phyloP scores from a whole-genome alignment of 2,888 invertebrate genomes.

The Dendrolimus pini region DNA sequence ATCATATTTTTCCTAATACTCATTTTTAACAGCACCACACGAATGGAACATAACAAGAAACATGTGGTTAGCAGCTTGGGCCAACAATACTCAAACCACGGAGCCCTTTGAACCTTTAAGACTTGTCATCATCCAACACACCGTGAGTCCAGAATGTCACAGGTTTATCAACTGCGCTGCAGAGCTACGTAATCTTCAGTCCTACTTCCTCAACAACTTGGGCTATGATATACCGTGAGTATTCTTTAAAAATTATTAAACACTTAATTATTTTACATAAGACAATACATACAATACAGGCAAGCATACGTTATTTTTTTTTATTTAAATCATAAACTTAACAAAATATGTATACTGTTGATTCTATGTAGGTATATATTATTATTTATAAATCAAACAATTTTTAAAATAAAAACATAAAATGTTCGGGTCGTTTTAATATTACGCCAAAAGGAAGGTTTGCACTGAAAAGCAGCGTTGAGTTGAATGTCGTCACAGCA shows the following conservation, averaged over 20 bases:
- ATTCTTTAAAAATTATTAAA: neutral
- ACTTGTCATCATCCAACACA: constrained; percentile 53
- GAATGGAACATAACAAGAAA: constrained; percentile 54
- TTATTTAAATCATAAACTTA: too few species aligned
- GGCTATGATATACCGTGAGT: neutral
- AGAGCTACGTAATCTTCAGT: constrained; percentile 42
- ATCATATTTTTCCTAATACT: neutral
- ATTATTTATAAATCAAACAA: too few species aligned
- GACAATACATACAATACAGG: too few species aligned
- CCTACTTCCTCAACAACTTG: constrained; percentile 20
- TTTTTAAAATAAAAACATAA: too few species aligned
- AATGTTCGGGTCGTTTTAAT: too few species aligned
- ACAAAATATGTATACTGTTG: too few species aligned
- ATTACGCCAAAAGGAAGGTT: too few species aligned
- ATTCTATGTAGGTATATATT: too few species aligned
- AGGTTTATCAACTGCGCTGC: constrained; percentile 45
- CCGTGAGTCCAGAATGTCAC: constrained; percentile 41
- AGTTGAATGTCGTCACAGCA: too few species aligned
- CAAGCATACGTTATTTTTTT: too few species aligned
- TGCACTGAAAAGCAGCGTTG: too few species aligned
- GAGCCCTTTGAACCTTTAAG: constrained; percentile 36
- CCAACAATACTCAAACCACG: constrained; percentile 14
- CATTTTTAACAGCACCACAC: constrained; percentile 36
- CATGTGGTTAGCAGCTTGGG: constrained; percentile 47
- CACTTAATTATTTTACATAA: too few species aligned